Evolutionary conservation across 2,797 vertebrate genomes (phyloP), one percentile per base, ranked within the genome.

Genomic region (Acridotheres tristis): DNA sequence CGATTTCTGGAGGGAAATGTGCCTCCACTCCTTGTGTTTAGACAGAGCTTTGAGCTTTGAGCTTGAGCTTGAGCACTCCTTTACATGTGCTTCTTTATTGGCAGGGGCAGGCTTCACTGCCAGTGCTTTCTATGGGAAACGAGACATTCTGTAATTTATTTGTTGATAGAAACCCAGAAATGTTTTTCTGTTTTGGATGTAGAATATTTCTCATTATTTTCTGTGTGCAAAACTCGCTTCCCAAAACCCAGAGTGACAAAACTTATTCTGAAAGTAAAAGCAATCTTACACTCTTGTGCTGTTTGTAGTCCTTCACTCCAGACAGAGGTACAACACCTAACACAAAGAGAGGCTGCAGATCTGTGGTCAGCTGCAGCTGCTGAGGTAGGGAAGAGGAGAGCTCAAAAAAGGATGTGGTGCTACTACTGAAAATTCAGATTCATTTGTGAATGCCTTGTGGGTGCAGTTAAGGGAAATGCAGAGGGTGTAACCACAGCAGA

Each of bases 401-500:
- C 48, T 89, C 81, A 80, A 23, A 43, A 91, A 94, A 91, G 75
- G 58, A 91, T 78, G 77, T 69, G 71, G 72, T 45, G 65, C 58
- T 89, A 19, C 58, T 77, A 57, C 2, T 83, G 79, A 95, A 95
- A 89, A 89, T 65, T 91, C 88, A 87, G 88, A 92, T 61, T 79
- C 16, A 85, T 86, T 69, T 89, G 71, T 88, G 81, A 75, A 57
- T 73, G 85, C 62, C 27, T 71, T 85, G 88, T 91, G 88, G 63
- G 89, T 91, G 38, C 72, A 94, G 43, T 55, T 80, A 85, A 4
- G 62, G 89, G 94, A 92, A 96, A 93, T 63, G 55, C 79, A 69
- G 59, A 50, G 90, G 73, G 63, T 88, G 27, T 82, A 86, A 96
- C 76, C 85, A 79, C 80, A 76, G 83, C 67, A 96, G 93, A 84